Conservation (phyloP, 2,113 vertebrate species). For the Coryphaenoides rupestris region DNA sequence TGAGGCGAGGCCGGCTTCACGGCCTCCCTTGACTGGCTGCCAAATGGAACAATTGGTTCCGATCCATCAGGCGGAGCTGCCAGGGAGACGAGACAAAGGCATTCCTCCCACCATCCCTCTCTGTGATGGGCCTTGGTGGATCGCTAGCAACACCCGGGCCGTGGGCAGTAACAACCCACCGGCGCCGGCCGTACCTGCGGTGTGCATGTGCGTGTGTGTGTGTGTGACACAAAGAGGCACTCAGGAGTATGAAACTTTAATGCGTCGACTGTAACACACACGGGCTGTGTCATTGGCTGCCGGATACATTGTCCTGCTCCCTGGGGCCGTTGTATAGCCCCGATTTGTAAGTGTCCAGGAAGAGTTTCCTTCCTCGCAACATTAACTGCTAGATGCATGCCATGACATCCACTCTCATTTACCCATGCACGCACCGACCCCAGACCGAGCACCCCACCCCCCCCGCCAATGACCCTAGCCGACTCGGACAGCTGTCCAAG, state of each 20-base stretch:
- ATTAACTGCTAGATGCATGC: no score
- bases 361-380: no score
- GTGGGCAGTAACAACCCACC: background rate
- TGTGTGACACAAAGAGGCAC: slow-evolving; percentile 32
- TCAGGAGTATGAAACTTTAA: slow-evolving; percentile 49
- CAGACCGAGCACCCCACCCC: no score
- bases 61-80: slow-evolving; percentile 57
- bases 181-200: background rate
- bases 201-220: slow-evolving; percentile 9
- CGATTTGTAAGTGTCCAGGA: no score
- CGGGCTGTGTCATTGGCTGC: slow-evolving; percentile 39
- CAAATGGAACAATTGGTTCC: slow-evolving; percentile 62
- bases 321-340: no score
- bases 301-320: slow-evolving; percentile 29
- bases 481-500: no score
- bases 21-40: slow-evolving; percentile 48
- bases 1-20: slow-evolving; percentile 27
- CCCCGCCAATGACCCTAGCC: no score
- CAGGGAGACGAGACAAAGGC: slow-evolving; percentile 55
- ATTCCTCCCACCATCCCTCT: slow-evolving; percentile 51
- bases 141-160: slow-evolving; percentile 5
- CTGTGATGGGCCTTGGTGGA: slow-evolving; percentile 33
- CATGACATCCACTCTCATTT: no score
- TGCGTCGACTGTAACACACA: slow-evolving; percentile 49
- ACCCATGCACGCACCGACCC: no score